A percentile compares a stretch with the other conserved stretches of the same genome.
Evolutionary conservation across 2,113 vertebrate genomes (phyloP).

Genomic region (rat (Rattus norvegicus)): GRCr8 NC_086025.1:9239001-9239500

Average conservation of each 20-base stretch:
- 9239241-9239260: background rate
- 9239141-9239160: background rate
- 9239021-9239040: background rate
- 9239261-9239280: background rate
- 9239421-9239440: background rate
- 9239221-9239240: background rate
- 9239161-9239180: background rate
- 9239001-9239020: background rate
- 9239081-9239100: background rate
- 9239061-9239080: background rate
- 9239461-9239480: background rate
- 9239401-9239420: background rate
- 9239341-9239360: background rate
- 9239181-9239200: background rate
- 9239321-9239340: background rate
- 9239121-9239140: background rate
- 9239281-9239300: background rate
- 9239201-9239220: background rate
- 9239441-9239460: fast-evolving
- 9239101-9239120: background rate
- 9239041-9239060: background rate
- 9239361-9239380: fast-evolving
- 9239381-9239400: slow-evolving; percentile 36
- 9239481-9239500: background rate
- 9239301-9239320: background rate